Base-by-base conservation (phyloP, 2,113 vertebrate species). In the Pseudolaguvia tuberculata region DNA sequence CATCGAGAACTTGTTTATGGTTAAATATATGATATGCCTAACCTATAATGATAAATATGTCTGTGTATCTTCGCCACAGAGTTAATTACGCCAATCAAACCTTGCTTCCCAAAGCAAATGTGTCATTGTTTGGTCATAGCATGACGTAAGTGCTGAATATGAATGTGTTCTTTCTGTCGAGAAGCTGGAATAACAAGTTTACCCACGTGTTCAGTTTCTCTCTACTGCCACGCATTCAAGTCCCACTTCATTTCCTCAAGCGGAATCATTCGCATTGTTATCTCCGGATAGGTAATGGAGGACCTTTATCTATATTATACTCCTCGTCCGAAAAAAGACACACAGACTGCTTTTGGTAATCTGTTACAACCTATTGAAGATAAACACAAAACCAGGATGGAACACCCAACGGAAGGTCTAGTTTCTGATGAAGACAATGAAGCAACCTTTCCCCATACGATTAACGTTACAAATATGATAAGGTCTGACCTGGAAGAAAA, bases 151-250 rank as follows among this genome's bases (percentile, higher is more conserved):
- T 10, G 17, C 47, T 76, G 57, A 78, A 76, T 76, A 79, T 70
- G 66, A 69, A 61, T 10, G 10, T 70, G 42, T 39, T 53, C 58
- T 72, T 77, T 62, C 17, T 69, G 48, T 80, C 11, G 11, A 61
- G 15, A 13, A 63, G 83, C 88, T 81, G 86, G 90, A 87, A 86
- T 80, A 89, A 87, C 90, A 0, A 63, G 90, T 87, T 78, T 47
- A 47, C 2, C 9, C 23, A 50, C 45, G 5, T n/a, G 17, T 76
- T 57, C 27, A 25, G 73, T 86, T 88, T 91, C 88, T 23, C 78
- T 76, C 7, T 45, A 20, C 27, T 76, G 14, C 51, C 61, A 76
- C 74, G 63, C 59, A 70, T 50, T 68, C 27, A 59, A 62, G 39
- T 66, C 53, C 35, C 7, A 25, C 53, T 50, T 62, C 14, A 6